Base-by-base conservation (phyloP, 2,888 invertebrate genomes). In the Danaus chrysippus region DNA sequence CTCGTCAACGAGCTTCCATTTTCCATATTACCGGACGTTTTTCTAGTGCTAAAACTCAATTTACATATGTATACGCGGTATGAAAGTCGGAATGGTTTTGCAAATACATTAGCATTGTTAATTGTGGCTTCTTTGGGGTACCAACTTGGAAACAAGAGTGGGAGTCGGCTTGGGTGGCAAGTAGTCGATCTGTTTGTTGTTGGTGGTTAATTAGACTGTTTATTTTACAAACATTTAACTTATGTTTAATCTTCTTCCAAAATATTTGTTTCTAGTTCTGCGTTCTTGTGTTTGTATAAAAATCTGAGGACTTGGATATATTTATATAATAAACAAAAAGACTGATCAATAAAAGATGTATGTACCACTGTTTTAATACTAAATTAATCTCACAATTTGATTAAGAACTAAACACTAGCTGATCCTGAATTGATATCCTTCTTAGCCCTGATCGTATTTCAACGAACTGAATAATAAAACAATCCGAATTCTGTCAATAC, bases 41-140 rank as follows among this genome's bases (percentile, higher is more conserved):
- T 87, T 86, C 84, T 78, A 76, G 73, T 73, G 71, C 71, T 68
- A 70, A 79, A 84, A 84, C 81, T 72, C 75, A 76, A 87, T 87
- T 86, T 82, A 77, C 87, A 88, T 87, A 87, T 84, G 84, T 84
- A 86, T 84, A 79, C 81, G 71, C 72, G 73, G 78, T 86, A 86
- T 87, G 87, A 87, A 88, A 89, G 86, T 84, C 86, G 82, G 85
- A 86, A 77, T 82, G 82, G 86, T 81, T 78, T 82, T 81, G 80
- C 64, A 74, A 72, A 70, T 71, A 77, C 76, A 91, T 91, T 89
- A 87, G 88, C 88, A 90, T 90, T 88, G 90, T 88, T 90, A 91
- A 89, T 89, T 88, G 86, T 82, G 81, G 78, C 73, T 77, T 72
- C 76, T 67, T 70, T 65, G 69, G 66, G 71, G 67, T 72, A 68